Percentiles rank a stretch among this genome's conserved stretches.
Conservation (phyloP, 1,140 invertebrate species). For the Eupeodes corollae region DNA sequence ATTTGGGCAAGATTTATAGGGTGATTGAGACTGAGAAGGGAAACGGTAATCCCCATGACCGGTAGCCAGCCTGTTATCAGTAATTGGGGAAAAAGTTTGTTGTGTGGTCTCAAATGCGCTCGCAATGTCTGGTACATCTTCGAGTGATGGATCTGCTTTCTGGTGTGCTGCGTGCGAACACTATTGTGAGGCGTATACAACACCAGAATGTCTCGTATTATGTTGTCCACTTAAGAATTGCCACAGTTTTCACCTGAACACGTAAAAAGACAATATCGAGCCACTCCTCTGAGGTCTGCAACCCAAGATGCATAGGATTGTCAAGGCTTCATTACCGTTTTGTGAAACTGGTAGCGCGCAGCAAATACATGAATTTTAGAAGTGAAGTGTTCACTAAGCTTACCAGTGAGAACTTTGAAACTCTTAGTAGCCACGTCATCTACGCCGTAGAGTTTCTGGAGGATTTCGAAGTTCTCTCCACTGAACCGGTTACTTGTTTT, state of each 20-base stretch:
- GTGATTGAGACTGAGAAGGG: not conserved
- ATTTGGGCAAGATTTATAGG: constrained; percentile 2
- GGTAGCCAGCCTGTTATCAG: not conserved
- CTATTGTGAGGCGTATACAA: not conserved
- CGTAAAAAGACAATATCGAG: not conserved
- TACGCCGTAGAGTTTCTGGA: not conserved
- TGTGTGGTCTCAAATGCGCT: not conserved
- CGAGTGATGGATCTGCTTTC: not conserved
- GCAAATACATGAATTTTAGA: not conserved
- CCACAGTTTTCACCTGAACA: not conserved
- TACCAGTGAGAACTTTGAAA: not conserved
- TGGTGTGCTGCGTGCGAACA: not conserved
- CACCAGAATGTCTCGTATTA: not conserved
- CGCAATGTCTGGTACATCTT: not conserved
- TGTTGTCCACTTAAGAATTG: not conserved
- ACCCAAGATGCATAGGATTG: not conserved
- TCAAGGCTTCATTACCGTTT: not conserved
- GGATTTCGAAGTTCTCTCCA: not conserved
- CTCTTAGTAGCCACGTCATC: too few species aligned
- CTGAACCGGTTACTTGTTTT: too few species aligned
- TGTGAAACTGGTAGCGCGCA: not conserved
- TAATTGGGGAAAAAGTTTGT: not conserved
- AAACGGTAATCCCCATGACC: not conserved
- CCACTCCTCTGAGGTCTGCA: not conserved
- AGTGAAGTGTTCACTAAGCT: not conserved